Evolutionary conservation across 2,888 invertebrate genomes (phyloP).

Genomic region (Drosophila paracracens): DNA sequence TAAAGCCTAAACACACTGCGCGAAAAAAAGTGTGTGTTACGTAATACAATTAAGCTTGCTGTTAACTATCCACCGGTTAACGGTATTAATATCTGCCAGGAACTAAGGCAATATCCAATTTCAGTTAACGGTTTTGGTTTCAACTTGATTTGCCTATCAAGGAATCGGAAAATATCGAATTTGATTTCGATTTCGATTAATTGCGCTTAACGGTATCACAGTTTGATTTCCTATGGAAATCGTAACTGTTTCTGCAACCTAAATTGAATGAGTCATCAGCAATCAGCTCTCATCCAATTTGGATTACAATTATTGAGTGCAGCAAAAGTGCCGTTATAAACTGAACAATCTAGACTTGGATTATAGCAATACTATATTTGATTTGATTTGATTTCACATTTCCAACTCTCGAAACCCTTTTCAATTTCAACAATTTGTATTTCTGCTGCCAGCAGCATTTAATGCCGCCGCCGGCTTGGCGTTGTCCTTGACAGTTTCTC

Average conservation of each 20-base stretch:
- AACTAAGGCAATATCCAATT: background rate
- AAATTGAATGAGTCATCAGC: background rate
- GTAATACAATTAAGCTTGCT: background rate
- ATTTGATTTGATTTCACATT: constrained; percentile 12
- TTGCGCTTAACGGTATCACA: background rate
- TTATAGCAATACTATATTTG: background rate
- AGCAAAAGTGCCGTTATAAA: background rate
- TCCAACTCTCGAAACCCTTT: constrained; percentile 13
- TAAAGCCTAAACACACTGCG: background rate
- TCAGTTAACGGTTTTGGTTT: background rate
- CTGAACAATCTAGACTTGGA: background rate
- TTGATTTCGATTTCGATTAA: background rate
- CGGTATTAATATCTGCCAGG: background rate
- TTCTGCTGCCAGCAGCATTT: constrained; percentile 10
- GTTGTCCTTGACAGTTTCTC: constrained; percentile 56
- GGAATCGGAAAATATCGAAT: background rate
- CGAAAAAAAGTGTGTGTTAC: background rate
- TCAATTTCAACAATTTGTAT: constrained; percentile 33
- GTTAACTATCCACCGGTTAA: background rate
- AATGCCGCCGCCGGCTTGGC: constrained; percentile 53
- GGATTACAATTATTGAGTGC: background rate
- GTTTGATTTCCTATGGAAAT: too few relatives aligned
- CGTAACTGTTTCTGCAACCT: background rate
- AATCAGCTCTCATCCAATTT: background rate
- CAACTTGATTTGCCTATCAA: background rate